Percentiles rank a stretch among this genome's conserved stretches.
These are phyloP conservation scores for Drosophila arizonae DNA, from an alignment of 1,140 invertebrate species.

Conservation along the genomic window DNA sequence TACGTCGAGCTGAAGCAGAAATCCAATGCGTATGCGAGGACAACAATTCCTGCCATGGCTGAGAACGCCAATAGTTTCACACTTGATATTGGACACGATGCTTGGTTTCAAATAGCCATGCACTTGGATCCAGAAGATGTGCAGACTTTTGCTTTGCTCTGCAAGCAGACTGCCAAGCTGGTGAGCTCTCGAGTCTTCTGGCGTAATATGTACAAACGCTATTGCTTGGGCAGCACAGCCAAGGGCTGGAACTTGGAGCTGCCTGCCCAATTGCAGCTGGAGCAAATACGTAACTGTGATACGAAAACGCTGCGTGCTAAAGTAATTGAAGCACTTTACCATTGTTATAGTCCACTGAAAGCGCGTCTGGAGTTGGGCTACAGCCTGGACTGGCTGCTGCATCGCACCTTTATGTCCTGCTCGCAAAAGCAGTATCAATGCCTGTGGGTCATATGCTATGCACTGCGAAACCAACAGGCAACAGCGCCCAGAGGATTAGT, in stretches of 20 bases:
- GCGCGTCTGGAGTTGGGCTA: slow-evolving; percentile 54
- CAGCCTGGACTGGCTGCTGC: slow-evolving; percentile 58
- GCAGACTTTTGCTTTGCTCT: slow-evolving; percentile 70
- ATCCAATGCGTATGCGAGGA: slow-evolving; percentile 10
- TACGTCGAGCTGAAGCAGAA: slow-evolving; percentile 49
- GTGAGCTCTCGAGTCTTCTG: slow-evolving; percentile 64
- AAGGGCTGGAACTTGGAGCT: slow-evolving; percentile 57
- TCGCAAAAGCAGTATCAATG: slow-evolving; percentile 54
- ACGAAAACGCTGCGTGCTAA: slow-evolving; percentile 38
- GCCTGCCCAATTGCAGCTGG: slow-evolving; percentile 59
- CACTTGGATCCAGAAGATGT: slow-evolving; percentile 73
- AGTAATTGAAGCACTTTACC: slow-evolving; percentile 62
- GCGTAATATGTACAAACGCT: slow-evolving; percentile 59
- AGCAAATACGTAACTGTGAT: slow-evolving; percentile 57
- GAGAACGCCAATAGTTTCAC: slow-evolving; percentile 17
- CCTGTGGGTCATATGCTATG: slow-evolving; percentile 71
- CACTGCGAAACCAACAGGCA: slow-evolving; percentile 48
- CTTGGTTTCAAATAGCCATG: slow-evolving; percentile 76
- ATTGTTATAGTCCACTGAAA: slow-evolving; percentile 59
- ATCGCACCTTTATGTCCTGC: slow-evolving; percentile 55
- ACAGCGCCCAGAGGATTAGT: background rate
- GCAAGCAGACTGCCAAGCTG: slow-evolving; percentile 56
- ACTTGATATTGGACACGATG: slow-evolving; percentile 53
- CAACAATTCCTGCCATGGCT: slow-evolving; percentile 16
- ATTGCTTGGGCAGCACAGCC: slow-evolving; percentile 43